Conservation (phyloP, 2,888 invertebrate genomes). For the Pyrochroa serraticornis region DNA sequence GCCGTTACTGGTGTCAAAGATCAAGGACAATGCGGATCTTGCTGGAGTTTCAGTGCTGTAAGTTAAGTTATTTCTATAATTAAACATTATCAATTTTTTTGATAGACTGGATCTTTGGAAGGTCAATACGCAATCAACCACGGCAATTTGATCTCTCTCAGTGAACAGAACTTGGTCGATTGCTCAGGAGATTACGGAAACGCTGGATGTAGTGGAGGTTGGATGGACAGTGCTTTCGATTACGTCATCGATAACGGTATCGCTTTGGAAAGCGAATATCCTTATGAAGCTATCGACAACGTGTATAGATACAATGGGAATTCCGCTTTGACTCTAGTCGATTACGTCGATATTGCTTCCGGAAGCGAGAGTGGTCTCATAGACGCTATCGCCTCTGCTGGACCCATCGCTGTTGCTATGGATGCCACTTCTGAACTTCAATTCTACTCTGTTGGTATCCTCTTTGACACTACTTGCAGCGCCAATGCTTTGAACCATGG, state of each 20-base stretch:
- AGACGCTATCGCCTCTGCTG: conserved; percentile 77
- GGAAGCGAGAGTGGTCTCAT: conserved; percentile 75
- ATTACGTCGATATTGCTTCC: conserved; percentile 71
- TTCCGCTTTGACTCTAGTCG: conserved; percentile 53
- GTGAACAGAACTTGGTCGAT: conserved; percentile 64
- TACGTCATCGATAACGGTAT: conserved; percentile 61
- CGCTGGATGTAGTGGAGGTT: conserved; percentile 61
- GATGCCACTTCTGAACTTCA: conserved; percentile 85
- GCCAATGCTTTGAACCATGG: conserved; percentile 77
- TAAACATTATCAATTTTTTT: not conserved
- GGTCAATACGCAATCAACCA: conserved; percentile 60
- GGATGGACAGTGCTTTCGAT: conserved; percentile 59
- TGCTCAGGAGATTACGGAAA: conserved; percentile 60
- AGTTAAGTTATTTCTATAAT: conserved; percentile 32
- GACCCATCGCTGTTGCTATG: conserved; percentile 87
- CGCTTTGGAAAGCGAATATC: conserved; percentile 62
- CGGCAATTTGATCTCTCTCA: conserved; percentile 59
- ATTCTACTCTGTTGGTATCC: conserved; percentile 79
- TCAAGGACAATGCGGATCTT: conserved; percentile 66
- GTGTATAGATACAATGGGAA: conserved; percentile 26
- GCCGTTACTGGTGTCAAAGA: conserved; percentile 62
- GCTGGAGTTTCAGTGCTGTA: conserved; percentile 68
- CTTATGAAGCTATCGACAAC: conserved; percentile 55
- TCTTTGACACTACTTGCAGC: conserved; percentile 74
- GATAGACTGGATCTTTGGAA: conserved; percentile 63